These are phyloP conservation scores for Dysdera silvatica DNA, from an alignment of 1,140 invertebrate genomes.

Conservation along the genomic window DNA sequence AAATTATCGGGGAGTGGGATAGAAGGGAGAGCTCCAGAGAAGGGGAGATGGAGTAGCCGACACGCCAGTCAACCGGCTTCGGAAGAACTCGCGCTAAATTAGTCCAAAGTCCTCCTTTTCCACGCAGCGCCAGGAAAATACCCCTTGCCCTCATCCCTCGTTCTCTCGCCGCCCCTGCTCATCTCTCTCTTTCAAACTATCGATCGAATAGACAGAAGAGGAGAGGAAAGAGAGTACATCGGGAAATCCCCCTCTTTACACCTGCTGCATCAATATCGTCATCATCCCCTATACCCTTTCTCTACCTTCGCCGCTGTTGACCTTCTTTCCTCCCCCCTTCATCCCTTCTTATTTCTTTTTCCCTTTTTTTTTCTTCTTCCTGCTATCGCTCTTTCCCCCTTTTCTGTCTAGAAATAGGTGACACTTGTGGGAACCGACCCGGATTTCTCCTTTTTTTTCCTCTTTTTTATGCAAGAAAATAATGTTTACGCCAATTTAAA, in stretches of 20 bases:
- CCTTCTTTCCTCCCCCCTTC: conserved; percentile 1
- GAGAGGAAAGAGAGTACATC: too few species aligned
- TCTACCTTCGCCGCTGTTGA: conserved; percentile 12
- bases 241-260: conserved; percentile 23
- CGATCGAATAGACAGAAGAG: too few species aligned
- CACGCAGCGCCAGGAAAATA: too few species aligned
- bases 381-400: background rate
- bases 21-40: too few species aligned
- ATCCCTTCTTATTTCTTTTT: background rate
- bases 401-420: too few species aligned
- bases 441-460: too few species aligned
- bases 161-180: conserved; percentile 19
- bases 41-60: conserved; percentile 24
- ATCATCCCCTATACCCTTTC: conserved; percentile 18
- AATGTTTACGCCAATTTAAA: too few species aligned
- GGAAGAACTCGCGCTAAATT: conserved; percentile 31
- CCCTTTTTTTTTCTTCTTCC: background rate
- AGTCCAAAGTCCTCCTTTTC: conserved; percentile 28
- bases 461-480: too few species aligned
- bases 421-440: too few species aligned
- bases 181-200: too few species aligned
- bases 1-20: too few species aligned
- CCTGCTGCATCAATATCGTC: conserved; percentile 30
- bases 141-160: too few species aligned
- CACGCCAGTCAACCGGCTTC: conserved; percentile 29